Percentiles rank a stretch among this genome's conserved stretches.
Evolutionary conservation across 2,113 vertebrate genomes (phyloP).

Genomic region (Erythrocercus mccallii): DNA sequence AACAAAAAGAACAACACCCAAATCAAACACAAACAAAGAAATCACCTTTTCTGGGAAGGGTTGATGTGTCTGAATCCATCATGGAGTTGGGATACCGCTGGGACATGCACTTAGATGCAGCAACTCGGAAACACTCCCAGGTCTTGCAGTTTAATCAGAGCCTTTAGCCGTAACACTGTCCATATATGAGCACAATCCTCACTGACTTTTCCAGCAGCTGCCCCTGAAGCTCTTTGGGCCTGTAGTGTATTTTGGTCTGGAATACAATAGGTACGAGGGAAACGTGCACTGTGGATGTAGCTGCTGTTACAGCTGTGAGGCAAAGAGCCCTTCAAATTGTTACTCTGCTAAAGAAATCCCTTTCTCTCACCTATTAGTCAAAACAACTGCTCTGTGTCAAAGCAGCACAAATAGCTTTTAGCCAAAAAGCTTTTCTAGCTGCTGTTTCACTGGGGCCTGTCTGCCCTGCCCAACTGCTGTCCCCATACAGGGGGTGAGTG

Average conservation of each 20-base stretch:
- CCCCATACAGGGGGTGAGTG: background rate
- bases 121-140: background rate
- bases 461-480: background rate
- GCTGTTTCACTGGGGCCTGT: background rate
- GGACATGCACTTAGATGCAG: background rate
- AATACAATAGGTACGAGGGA: background rate
- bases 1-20: background rate
- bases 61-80: background rate
- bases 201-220: background rate
- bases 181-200: background rate
- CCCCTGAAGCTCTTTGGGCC: background rate
- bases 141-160: background rate
- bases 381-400: slow-evolving; percentile 33
- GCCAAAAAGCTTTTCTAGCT: slow-evolving; percentile 17
- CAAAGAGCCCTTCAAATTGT: background rate
- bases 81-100: background rate
- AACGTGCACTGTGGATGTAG: background rate
- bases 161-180: background rate
- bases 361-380: background rate
- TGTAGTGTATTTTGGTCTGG: background rate
- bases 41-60: background rate
- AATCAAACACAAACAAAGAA: background rate
- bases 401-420: slow-evolving; percentile 9
- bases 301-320: slow-evolving; percentile 23
- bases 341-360: slow-evolving; percentile 18